Conservation (phyloP, 2,797 vertebrate species). For the Helostoma temminkii region DNA sequence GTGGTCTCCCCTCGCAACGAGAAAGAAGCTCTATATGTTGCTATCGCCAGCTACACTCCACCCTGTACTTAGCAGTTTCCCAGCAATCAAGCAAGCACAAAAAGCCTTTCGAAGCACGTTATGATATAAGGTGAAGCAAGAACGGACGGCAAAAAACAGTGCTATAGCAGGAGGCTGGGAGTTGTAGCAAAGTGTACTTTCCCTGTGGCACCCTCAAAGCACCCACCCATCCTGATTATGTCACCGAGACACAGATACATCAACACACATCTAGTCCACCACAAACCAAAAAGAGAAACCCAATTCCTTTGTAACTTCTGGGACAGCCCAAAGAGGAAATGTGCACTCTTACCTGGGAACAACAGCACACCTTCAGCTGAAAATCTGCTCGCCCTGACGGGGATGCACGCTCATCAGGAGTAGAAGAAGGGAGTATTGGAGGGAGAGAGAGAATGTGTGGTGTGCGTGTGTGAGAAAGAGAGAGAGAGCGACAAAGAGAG, state of each 20-base stretch:
- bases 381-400: constrained; percentile 65
- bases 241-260: constrained; percentile 49
- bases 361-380: constrained; percentile 77
- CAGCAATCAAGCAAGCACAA: constrained; percentile 11
- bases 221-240: constrained; percentile 57
- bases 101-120: constrained; percentile 43
- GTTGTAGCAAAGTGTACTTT: constrained; percentile 66
- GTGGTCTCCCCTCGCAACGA: constrained; percentile 78
- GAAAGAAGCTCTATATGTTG: constrained; percentile 66
- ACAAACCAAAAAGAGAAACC: constrained; percentile 17
- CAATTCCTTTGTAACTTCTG: constrained; percentile 60
- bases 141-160: constrained; percentile 55
- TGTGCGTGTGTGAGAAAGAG: constrained; percentile 28
- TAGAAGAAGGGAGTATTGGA: constrained; percentile 66
- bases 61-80: constrained; percentile 44
- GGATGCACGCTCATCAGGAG: constrained; percentile 75
- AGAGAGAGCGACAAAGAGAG: constrained; percentile 48
- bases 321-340: constrained; percentile 46
- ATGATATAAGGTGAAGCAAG: constrained; percentile 21
- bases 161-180: constrained; percentile 35
- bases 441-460: constrained; percentile 31
- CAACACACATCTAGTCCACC: not conserved
- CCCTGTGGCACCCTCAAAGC: constrained; percentile 42
- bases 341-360: constrained; percentile 80
- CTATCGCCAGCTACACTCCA: constrained; percentile 53